Conservation (phyloP, 2,797 vertebrate species). For the Cryptoprocta ferox region DNA sequence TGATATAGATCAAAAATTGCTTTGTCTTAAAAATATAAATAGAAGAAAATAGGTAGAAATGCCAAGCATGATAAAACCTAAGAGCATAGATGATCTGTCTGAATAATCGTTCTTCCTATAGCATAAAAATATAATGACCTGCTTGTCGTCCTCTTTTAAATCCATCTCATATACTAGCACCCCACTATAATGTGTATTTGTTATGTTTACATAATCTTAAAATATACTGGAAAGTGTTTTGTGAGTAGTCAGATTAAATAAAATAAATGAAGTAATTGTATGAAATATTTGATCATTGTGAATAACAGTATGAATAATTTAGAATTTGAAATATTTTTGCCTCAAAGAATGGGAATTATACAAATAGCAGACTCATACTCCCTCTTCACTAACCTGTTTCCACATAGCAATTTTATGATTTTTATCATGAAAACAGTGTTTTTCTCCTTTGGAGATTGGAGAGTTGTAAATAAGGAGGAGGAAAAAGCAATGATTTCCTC, state of each 20-base stretch:
- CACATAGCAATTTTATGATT: conserved; percentile 52
- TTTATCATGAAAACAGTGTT: conserved; percentile 60
- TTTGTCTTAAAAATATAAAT: not conserved
- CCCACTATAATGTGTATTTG: not conserved
- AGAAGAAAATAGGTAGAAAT: not conserved
- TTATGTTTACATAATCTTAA: conserved; percentile 23
- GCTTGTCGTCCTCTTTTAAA: not conserved
- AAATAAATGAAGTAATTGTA: conserved; percentile 11
- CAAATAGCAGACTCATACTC: conserved; percentile 43
- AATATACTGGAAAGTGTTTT: conserved; percentile 15
- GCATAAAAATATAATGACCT: not conserved
- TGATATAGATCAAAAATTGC: not conserved
- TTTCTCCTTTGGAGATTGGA: conserved; percentile 32
- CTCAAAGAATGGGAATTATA: conserved; percentile 48
- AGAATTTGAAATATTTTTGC: not conserved
- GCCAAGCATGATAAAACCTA: not conserved
- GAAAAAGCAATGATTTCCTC: conserved; percentile 51
- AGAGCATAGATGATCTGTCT: not conserved
- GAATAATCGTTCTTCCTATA: not conserved
- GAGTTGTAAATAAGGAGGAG: conserved; percentile 54
- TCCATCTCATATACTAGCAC: not conserved
- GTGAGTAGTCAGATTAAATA: conserved; percentile 3
- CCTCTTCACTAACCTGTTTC: conserved; percentile 48
- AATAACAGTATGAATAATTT: conserved; percentile 48
- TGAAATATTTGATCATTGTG: conserved; percentile 12